These are phyloP conservation scores for Philopedon plagiatum DNA, from an alignment of 2,888 invertebrate genomes.

Conservation along the genomic window DNA sequence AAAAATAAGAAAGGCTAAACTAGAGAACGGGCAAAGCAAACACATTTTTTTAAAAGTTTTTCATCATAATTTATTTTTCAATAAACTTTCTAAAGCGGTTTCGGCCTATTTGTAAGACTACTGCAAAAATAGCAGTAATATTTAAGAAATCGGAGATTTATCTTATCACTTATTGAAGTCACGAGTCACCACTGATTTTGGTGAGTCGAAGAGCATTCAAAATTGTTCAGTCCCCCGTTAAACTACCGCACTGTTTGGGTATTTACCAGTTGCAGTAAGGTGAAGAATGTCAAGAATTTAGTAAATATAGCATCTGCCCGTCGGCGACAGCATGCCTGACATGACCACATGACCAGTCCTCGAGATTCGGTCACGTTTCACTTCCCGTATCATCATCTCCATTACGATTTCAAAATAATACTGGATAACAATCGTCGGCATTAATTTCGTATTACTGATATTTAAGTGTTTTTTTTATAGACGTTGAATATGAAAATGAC, in stretches of 20 bases:
- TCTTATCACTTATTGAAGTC: neutral
- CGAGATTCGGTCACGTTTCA: constrained; percentile 39
- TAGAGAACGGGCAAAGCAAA: no score
- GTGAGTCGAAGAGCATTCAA: neutral
- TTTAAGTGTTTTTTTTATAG: no score
- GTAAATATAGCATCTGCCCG: constrained; percentile 40
- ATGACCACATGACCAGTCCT: constrained; percentile 32
- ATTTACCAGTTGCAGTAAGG: constrained; percentile 21
- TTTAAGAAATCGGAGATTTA: no score
- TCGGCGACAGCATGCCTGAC: constrained; percentile 30
- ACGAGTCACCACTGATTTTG: neutral
- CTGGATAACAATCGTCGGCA: no score
- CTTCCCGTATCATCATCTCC: constrained; percentile 28
- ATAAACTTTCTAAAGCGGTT: no score
- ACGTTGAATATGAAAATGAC: no score
- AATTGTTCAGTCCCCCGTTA: neutral
- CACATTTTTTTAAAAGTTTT: no score
- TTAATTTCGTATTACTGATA: no score
- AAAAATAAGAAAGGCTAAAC: no score
- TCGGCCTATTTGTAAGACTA: no score
- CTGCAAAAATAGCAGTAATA: no score
- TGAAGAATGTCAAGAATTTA: constrained; percentile 39
- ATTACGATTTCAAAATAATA: neutral
- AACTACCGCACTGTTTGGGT: neutral
- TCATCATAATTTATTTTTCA: no score